A percentile compares a stretch with the other conserved stretches of the same genome.
Conservation (phyloP, 2,113 vertebrate genomes). For the Saccopteryx bilineata region DNA sequence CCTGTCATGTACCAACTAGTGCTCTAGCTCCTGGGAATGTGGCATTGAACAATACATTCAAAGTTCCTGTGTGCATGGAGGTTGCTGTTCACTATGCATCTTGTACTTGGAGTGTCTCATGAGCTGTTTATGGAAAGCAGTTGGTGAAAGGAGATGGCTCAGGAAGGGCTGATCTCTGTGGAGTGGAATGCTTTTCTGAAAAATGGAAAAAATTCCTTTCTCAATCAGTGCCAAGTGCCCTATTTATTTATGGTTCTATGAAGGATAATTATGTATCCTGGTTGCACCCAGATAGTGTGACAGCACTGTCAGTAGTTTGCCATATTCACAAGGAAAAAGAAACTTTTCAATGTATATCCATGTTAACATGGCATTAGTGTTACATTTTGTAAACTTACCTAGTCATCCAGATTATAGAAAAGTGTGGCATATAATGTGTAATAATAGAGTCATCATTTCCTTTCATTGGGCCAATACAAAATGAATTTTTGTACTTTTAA, state of each 20-base stretch:
- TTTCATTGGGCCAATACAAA: neutral
- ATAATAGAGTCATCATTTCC: neutral
- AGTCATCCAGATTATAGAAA: conserved; percentile 22
- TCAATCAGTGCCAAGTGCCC: neutral
- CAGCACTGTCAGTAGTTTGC: neutral
- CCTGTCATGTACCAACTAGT: neutral
- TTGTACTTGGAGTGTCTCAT: neutral
- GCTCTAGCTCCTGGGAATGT: neutral
- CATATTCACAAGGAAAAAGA: neutral
- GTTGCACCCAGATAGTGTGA: neutral
- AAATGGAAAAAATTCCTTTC: neutral
- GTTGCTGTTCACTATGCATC: no score
- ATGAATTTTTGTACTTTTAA: conserved; percentile 46
- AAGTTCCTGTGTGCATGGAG: neutral
- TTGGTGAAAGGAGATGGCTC: neutral
- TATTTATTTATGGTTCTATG: neutral
- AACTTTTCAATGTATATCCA: neutral
- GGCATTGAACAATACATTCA: neutral
- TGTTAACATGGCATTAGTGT: neutral
- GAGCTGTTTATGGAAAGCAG: neutral
- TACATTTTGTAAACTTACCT: conserved; percentile 21
- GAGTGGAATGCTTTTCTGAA: neutral
- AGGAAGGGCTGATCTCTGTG: neutral
- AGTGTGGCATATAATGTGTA: conserved; percentile 1
- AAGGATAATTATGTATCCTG: conserved; percentile 6